Evolutionary conservation across 2,797 vertebrate genomes (phyloP), one percentile per base, ranked within the genome.

Genomic region (Odontamblyopus rebecca): DNA sequence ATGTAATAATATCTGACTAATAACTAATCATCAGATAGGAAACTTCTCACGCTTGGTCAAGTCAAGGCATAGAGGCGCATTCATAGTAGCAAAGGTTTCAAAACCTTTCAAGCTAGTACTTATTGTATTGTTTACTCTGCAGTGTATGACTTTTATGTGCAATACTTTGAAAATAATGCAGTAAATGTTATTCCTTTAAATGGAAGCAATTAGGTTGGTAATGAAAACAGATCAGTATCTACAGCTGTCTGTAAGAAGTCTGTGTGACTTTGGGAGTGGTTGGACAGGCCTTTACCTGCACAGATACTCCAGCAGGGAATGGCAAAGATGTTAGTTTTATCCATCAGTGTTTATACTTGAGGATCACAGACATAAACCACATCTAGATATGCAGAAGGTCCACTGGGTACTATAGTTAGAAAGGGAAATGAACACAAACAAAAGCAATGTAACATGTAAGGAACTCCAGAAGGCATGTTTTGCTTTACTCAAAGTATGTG

Each of bases 231-330:
- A 4, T 2, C 70, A 64, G 41, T 71, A 61, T 86, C 48, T 71
- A 60, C 48, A 67, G 56, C 75, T 64, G 23, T 23, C 23, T 23
- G 23, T 23, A 23, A 23, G 70, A 61, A 73, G 76, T 69, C 65
- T 73, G 50, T 75, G 71, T 76, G 73, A 76, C 69, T 7, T 50
- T 79, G 86, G 82, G 85, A 79, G 88, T 6, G 80, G 83, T 75
- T 2, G 76, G 86, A 53, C 90, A 89, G 72, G 89, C 90, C 88
- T 87, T 87, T 81, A 88, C 89, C 83, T 91, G 89, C 76, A 86
- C 75, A 90, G 77, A 81, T 27, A 69, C 70, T 18, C 60, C 71
- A 74, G 70, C 71, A 64, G 44, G 60, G 69, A 82, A 65, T 13
- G 26, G 41, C 27, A 78, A 35, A n/a, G 19, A 71, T 75, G 68